Evolutionary conservation across 2,797 vertebrate genomes (phyloP).

Genomic region (Sebastes taczanowskii): DNA sequence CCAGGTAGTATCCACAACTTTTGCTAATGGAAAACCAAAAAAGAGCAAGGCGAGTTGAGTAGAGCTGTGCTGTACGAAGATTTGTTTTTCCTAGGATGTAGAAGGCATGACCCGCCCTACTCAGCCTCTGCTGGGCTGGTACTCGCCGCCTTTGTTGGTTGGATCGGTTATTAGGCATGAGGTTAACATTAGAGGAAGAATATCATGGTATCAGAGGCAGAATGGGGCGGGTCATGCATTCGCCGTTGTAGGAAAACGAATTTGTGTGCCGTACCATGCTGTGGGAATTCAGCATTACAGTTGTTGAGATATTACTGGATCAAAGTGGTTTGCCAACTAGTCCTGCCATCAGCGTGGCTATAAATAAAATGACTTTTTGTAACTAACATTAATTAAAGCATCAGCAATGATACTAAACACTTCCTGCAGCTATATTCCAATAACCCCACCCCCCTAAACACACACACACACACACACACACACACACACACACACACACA

Average conservation of each 20-base stretch:
- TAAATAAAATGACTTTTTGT: neutral
- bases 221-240: too few species aligned
- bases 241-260: too few species aligned
- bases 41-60: neutral
- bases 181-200: too few species aligned
- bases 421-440: neutral
- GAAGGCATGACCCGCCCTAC: neutral
- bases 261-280: too few species aligned
- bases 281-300: neutral
- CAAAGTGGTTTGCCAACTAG: neutral
- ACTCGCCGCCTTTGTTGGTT: too few species aligned
- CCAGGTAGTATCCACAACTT: neutral
- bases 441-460: neutral
- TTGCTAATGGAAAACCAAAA: neutral
- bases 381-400: neutral
- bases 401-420: neutral
- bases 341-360: neutral
- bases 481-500: neutral
- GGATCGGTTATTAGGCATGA: too few species aligned
- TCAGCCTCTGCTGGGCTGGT: too few species aligned
- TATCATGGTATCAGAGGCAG: too few species aligned
- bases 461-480: neutral
- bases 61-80: neutral
- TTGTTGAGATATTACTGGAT: neutral
- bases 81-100: too few species aligned